Evolutionary conservation across 1,140 invertebrate species (phyloP), one percentile per base, ranked within the genome.

Genomic region (Papilio machaon): DNA sequence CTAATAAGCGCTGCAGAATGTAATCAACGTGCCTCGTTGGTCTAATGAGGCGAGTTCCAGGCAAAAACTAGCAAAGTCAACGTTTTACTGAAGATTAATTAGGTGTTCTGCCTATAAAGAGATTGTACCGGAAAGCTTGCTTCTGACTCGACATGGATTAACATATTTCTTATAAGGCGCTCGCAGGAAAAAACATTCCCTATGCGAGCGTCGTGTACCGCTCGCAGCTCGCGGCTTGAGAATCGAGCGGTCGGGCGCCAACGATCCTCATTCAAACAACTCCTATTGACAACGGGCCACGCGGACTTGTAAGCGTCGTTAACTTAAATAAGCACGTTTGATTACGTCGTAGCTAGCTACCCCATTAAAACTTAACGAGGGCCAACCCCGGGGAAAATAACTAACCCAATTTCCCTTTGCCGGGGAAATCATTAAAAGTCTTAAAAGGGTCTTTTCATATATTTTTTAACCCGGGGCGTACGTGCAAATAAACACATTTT

Each of bases 401-500:
- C 93, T 94, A 94, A 94, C 92, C 93, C 93, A 94, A 94, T 94
- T 94, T 94, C 92, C 93, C 91, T 94, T 94, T 94, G 91, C 91
- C 93, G 92, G 92, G 77, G 92, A 94, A 94, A 94, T 94, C 93
- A 94, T 94, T 94, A 94, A 94, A 94, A 94, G 92, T 94, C 93
- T 94, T 94, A 94, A 94, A 94, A 94, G 93, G 93, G 93, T 94
- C 93, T 93, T 94, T 94, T 93, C 93, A 94, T 91, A 94, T 92
- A 93, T 93, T 93, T 94, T 86, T 94, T 93, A 92, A 89, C 93
- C 91, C 78, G 90, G 86, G 90, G 93, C 92, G 91, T 94, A 94
- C 91, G 93, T 94, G 92, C 91, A 94, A 94, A 94, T 94, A 94
- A 94, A 94, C 93, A 94, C 92, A 94, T 94, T 94, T 94, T 94